A percentile compares a stretch with the other conserved stretches of the same genome.
These are phyloP conservation scores for Anastrepha obliqua DNA, from an alignment of 1,140 invertebrate species.

Conservation along the genomic window DNA sequence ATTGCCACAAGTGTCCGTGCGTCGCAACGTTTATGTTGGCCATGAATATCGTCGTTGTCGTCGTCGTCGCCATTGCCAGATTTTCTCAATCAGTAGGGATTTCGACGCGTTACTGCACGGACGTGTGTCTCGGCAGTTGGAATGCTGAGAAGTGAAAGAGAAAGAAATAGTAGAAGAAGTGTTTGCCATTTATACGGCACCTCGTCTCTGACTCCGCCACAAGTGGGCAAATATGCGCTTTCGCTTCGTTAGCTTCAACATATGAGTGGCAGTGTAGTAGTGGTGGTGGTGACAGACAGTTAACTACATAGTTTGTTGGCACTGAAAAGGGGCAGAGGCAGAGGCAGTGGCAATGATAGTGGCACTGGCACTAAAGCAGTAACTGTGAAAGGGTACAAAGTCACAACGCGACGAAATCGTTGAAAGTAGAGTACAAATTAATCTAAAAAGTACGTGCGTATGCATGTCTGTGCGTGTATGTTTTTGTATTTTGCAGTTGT, in stretches of 20 bases:
- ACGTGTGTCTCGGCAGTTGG: conserved; percentile 10
- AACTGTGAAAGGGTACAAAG: conserved; percentile 45
- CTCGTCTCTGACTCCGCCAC: not conserved
- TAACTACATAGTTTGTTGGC: not conserved
- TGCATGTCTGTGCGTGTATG: not conserved
- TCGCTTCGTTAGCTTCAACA: not conserved
- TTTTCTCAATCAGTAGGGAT: conserved; percentile 29
- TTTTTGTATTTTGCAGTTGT: not conserved
- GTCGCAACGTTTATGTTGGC: not conserved
- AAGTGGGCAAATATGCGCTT: not conserved
- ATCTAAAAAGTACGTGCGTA: not conserved
- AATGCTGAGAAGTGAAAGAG: conserved; percentile 20
- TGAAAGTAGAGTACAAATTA: conserved; percentile 50
- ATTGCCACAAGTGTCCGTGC: conserved; percentile 50
- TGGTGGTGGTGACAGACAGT: not conserved
- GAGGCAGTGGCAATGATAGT: not conserved
- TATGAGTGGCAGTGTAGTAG: not conserved
- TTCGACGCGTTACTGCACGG: conserved; percentile 46
- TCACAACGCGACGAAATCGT: conserved; percentile 3
- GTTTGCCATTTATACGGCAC: too few species aligned
- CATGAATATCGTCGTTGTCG: too few species aligned
- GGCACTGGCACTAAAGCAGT: conserved; percentile 4
- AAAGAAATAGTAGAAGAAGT: not conserved
- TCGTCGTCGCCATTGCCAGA: not conserved
- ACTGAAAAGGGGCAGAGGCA: not conserved